Percentiles rank a stretch among this genome's conserved stretches.
Conservation (phyloP, 2,888 invertebrate species). For the Gandaritis pyraliata region DNA sequence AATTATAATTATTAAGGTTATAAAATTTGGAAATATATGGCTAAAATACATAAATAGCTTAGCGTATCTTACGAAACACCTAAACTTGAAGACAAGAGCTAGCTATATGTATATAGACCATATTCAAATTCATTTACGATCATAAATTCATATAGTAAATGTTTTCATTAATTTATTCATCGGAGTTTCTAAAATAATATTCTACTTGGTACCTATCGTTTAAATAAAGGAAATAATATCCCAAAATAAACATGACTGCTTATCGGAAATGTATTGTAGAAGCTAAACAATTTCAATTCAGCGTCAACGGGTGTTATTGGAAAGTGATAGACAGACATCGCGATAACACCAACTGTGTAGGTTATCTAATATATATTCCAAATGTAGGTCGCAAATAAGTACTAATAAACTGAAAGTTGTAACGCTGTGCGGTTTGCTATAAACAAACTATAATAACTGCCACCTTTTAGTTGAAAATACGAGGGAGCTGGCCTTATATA, state of each 20-base stretch:
- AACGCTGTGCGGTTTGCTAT: conserved; percentile 16
- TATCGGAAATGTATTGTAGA: conserved; percentile 7
- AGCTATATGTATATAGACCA: background rate
- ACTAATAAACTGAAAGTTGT: conserved; percentile 37
- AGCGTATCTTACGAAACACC: conserved; percentile 12
- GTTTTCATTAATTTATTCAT: too few species aligned
- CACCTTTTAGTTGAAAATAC: conserved; percentile 24
- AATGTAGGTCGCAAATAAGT: conserved; percentile 41
- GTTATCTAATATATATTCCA: conserved; percentile 39
- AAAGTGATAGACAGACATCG: conserved; percentile 40
- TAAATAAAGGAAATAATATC: background rate
- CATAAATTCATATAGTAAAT: too few species aligned
- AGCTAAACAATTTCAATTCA: conserved; percentile 29
- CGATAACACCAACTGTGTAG: conserved; percentile 38
- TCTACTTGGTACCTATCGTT: background rate
- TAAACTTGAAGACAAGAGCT: background rate
- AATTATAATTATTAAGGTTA: too few species aligned
- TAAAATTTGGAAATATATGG: conserved; percentile 15
- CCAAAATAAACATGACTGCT: conserved; percentile 2
- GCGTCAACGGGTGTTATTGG: conserved; percentile 37
- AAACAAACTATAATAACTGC: conserved; percentile 20
- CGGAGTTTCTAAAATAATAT: too few species aligned
- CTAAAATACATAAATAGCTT: conserved; percentile 4
- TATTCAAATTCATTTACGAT: background rate
- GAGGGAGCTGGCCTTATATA: conserved; percentile 20